These are phyloP conservation scores for Emydoidea blandingii DNA, from an alignment of 2,797 vertebrate species.

Conservation along the genomic window DNA sequence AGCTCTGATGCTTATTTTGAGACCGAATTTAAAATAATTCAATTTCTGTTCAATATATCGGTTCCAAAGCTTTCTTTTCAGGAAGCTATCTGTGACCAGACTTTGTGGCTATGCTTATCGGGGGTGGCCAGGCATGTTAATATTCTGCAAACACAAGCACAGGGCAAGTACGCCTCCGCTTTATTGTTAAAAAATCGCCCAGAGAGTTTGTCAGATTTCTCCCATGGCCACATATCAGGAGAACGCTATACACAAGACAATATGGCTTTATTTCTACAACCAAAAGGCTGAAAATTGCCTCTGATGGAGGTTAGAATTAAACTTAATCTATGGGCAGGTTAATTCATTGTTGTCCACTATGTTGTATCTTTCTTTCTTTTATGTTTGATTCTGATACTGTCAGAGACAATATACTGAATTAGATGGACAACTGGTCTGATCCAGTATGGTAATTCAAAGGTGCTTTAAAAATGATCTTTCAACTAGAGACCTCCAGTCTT, in stretches of 20 bases:
- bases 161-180: not conserved
- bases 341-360: not conserved
- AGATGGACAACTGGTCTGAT: not conserved
- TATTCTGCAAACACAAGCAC: not conserved
- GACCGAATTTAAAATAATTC: not conserved
- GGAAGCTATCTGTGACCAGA: not conserved
- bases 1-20: not conserved
- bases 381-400: fast-evolving
- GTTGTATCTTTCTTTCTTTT: not conserved
- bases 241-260: not conserved
- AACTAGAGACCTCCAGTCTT: not conserved
- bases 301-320: not conserved
- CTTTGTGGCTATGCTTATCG: not conserved
- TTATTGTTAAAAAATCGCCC: not conserved
- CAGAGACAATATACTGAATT: fast-evolving
- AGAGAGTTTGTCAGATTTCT: not conserved
- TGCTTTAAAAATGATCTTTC: not conserved
- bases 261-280: not conserved
- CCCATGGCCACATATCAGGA: not conserved
- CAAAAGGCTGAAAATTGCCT: fast-evolving
- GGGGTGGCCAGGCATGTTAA: not conserved
- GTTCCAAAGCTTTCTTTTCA: not conserved
- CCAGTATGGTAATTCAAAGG: not conserved
- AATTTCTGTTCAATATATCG: not conserved
- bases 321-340: not conserved